phyloP scores from a whole-genome alignment of 2,797 vertebrate species.

The Salarias fasciatus region DNA sequence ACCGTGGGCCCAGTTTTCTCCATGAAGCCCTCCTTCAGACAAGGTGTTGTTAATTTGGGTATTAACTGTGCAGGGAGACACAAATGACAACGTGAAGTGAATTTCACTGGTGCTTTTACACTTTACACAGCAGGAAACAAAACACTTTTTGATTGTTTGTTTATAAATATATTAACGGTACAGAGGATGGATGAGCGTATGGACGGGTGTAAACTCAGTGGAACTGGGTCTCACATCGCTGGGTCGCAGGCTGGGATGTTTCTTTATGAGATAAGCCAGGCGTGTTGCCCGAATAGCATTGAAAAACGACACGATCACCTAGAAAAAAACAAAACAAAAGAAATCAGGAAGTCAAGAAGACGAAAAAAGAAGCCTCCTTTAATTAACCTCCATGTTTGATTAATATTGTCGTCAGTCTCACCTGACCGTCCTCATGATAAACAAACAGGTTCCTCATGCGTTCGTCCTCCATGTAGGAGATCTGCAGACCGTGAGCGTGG shows the following conservation, averaged over 20 bases:
- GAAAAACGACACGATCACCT: slow-evolving; percentile 91
- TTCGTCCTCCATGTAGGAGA: slow-evolving; percentile 84
- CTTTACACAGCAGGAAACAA: not conserved
- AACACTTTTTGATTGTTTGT: too few relatives aligned
- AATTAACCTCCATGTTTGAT: too few relatives aligned
- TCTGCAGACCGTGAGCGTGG: slow-evolving; percentile 87
- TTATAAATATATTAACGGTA: too few relatives aligned
- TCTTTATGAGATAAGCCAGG: slow-evolving; percentile 84
- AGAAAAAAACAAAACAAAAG: not conserved
- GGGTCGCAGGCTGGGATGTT: slow-evolving; percentile 81
- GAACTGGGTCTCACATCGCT: slow-evolving; percentile 80
- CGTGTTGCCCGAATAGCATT: slow-evolving; percentile 90
- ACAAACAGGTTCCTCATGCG: slow-evolving; percentile 90
- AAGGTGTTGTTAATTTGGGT: slow-evolving; percentile 84
- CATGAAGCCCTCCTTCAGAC: slow-evolving; percentile 91
- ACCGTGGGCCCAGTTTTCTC: slow-evolving; percentile 94
- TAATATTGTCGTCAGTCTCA: slow-evolving; percentile 56
- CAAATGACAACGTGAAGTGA: not conserved
- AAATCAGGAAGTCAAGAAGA: too few relatives aligned
- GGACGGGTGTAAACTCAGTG: not conserved
- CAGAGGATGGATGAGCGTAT: not conserved
- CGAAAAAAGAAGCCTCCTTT: too few relatives aligned
- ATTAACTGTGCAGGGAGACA: slow-evolving; percentile 79
- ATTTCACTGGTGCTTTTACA: not conserved
- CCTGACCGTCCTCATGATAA: slow-evolving; percentile 89